These are phyloP conservation scores for Drepana falcataria DNA, from an alignment of 2,888 invertebrate species.

Conservation along the genomic window DNA sequence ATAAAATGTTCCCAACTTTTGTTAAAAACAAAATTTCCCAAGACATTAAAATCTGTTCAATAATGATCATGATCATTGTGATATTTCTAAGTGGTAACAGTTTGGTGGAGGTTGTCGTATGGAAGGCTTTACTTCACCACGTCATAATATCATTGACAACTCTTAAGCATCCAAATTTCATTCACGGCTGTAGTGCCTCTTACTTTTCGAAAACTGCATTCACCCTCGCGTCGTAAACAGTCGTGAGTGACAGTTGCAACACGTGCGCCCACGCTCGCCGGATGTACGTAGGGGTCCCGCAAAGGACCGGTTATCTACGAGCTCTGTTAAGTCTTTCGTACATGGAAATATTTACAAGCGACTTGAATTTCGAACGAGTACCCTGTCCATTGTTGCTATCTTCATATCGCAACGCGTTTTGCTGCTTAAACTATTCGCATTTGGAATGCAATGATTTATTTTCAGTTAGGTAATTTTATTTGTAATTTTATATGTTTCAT, in stretches of 20 bases:
- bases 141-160: slow-evolving; percentile 54
- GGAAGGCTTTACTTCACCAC: not conserved
- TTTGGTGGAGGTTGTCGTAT: no score
- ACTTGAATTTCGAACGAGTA: slow-evolving; percentile 36
- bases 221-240: slow-evolving; percentile 56
- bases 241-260: slow-evolving; percentile 64
- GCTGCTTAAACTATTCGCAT: no score
- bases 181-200: slow-evolving; percentile 48
- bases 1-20: no score
- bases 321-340: slow-evolving; percentile 38
- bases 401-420: no score
- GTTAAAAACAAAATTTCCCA: no score
- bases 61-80: no score
- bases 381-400: no score
- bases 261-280: slow-evolving; percentile 66
- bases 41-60: no score
- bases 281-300: slow-evolving; percentile 75
- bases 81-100: no score
- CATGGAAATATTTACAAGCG: slow-evolving; percentile 24
- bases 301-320: slow-evolving; percentile 63
- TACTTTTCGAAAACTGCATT: slow-evolving; percentile 43
- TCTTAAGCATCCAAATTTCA: slow-evolving; percentile 48
- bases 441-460: no score
- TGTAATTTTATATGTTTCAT: no score
- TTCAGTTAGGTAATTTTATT: no score